phyloP scores from a whole-genome alignment of 2,888 invertebrate genomes.

The Agrochola circellaris region DNA sequence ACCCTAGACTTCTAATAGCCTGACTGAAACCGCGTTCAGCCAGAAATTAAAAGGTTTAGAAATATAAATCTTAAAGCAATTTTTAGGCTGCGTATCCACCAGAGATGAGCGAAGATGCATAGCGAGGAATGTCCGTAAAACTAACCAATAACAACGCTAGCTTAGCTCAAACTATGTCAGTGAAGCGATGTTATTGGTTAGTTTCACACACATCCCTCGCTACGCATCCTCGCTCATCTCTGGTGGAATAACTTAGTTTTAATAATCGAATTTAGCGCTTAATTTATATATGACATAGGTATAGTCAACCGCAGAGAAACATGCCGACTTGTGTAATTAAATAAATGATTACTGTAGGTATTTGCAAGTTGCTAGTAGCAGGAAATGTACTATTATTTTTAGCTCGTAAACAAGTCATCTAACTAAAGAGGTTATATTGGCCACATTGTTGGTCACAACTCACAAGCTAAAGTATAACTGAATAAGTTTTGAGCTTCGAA shows the following conservation, averaged over 20 bases:
- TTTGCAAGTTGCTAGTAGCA: conserved; percentile 6
- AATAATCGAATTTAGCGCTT: background rate
- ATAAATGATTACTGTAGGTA: background rate
- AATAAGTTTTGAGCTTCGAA: background rate
- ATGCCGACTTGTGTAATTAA: conserved; percentile 6
- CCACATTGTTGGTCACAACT: no score
- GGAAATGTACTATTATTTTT: conserved; percentile 9
- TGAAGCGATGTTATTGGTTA: no score
- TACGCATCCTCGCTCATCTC: no score
- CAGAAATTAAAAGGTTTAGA: background rate
- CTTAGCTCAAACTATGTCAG: no score
- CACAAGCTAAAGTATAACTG: background rate
- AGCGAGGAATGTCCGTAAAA: no score
- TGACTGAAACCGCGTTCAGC: background rate
- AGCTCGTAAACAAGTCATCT: conserved; percentile 2
- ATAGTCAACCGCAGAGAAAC: background rate
- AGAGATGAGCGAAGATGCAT: no score
- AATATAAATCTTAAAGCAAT: background rate
- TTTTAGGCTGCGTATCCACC: no score
- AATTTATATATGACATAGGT: background rate
- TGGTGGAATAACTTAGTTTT: background rate
- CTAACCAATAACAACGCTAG: no score
- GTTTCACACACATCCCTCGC: no score
- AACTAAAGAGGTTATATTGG: background rate
- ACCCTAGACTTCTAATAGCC: background rate